Base-by-base conservation (phyloP, 2,797 vertebrate species). In the Eospalax fontanierii region DNA sequence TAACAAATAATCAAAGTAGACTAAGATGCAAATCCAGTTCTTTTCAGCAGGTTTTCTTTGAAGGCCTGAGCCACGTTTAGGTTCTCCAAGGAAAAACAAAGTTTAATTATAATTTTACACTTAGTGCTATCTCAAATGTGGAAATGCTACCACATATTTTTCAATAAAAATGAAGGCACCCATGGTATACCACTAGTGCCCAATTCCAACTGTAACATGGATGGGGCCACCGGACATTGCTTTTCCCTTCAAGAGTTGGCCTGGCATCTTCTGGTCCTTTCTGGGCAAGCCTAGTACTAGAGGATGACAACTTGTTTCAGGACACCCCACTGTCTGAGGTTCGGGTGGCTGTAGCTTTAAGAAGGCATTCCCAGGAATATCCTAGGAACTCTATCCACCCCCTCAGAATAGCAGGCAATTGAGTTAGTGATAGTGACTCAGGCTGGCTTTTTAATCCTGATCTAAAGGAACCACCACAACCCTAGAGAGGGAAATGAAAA, bases 351-450 rank as follows among this genome's bases (percentile, higher is more conserved):
- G 59, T 92, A 97, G 97, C 98, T 98, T 97, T 98, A 98, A 98
- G 97, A 98, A 98, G 98, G 98, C 97, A 98, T 98, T 98, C 98
- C 98, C 68, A 86, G 97, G 98, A 98, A 97, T 92, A 97, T 95
- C 98, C 98, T 95, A 97, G 97, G 96, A 98, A 98, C 97, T 97
- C 98, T 97, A 96, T 97, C 98, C 98, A 61, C 98, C 98, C 98
- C 98, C 98, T 98, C 98, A 98, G 98, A 98, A 98, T 95, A 98
- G 97, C 98, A 98, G 97, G 98, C 98, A 98, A 98, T 98, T 98
- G 98, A 98, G 98, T 98, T 98, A 96, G 97, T 96, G 98, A 96
- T 74, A 98, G 98, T 99, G 99, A 99, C 98, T 99, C 98, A 99
- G 98, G 98, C 50, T 21, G 97, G 94, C 96, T 98, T 98, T 98